Base-by-base conservation (phyloP, 2,888 invertebrate species). In the Seira ritae region DNA sequence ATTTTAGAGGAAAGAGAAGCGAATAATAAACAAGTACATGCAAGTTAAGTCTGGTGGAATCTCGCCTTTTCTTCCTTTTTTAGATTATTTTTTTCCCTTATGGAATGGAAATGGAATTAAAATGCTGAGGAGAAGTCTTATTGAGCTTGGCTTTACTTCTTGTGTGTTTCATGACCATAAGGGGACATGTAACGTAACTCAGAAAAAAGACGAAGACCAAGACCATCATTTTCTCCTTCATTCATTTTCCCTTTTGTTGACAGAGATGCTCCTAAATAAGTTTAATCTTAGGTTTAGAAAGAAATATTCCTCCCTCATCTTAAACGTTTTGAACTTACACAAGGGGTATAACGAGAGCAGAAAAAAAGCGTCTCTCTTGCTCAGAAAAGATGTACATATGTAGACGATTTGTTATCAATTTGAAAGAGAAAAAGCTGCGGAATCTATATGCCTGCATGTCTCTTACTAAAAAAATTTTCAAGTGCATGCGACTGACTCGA, bases 221-320 rank as follows among this genome's bases (percentile, higher is more conserved):
- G 15, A 50, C 50, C 50, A 50, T 50, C 50, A 50, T 50, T 50
- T 50, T 50, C 42, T 68, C 65, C 67, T 24, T 31, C 46, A 60
- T 82, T 55, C 24, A 37, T 68, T 70, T 80, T 72, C 42, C 72
- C 67, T 80, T 50, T 69, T 60, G 62, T 20, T 74, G 62, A 74
- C 69, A 71, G 71, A 71, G 23, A 8, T 31, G 31, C 31, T 31
- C 31, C 8, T 31, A 50, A 50, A 50, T 15, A 50, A 50, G 15
- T 50, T 50, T 50, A 50, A 50, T 50, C 50, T 50, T 15, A 15
- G 17, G 50, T 15, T 50, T 50, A 50, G 42, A 8, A n/a, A n/a
- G 50, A n/a, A n/a, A 50, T 50, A 50, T 50, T 50, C 50, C 12
- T 50, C 12, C 12, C 17, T n/a, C 50, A n/a, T 50, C 15, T 15